A percentile compares a stretch with the other conserved stretches of the same genome.
These are phyloP conservation scores for Delia radicum DNA, from an alignment of 1,140 invertebrate genomes.

Conservation along the genomic window DNA sequence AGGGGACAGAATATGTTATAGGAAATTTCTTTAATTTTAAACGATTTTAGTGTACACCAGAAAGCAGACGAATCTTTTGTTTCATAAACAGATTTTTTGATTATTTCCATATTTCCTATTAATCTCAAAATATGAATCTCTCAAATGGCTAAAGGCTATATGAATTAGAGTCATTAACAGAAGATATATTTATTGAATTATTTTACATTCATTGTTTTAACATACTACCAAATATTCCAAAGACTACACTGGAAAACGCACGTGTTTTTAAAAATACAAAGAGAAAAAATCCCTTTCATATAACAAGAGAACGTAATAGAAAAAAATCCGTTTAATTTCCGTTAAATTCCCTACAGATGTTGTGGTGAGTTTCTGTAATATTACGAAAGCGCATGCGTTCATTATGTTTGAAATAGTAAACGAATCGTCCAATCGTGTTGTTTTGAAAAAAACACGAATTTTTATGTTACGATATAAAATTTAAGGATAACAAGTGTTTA, in stretches of 20 bases:
- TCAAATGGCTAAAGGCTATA: no score
- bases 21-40: no score
- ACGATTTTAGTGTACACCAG: no score
- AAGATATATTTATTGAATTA: no score
- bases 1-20: no score
- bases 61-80: no score
- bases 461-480: constrained; percentile 4
- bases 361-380: not conserved
- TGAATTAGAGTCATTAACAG: no score
- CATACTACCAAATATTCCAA: not conserved
- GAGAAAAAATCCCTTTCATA: not conserved
- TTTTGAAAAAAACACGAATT: not conserved
- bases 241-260: not conserved
- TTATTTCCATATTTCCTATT: no score
- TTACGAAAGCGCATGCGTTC: not conserved
- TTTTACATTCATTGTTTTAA: not conserved
- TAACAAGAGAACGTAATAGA: not conserved
- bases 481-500: constrained; percentile 18
- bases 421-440: not conserved
- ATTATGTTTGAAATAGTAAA: not conserved
- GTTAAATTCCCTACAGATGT: not conserved
- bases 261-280: not conserved
- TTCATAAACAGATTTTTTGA: no score
- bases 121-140: no score
- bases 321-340: not conserved